Evolutionary conservation across 2,888 invertebrate genomes (phyloP).

Genomic region (Napeogenes sylphis): DNA sequence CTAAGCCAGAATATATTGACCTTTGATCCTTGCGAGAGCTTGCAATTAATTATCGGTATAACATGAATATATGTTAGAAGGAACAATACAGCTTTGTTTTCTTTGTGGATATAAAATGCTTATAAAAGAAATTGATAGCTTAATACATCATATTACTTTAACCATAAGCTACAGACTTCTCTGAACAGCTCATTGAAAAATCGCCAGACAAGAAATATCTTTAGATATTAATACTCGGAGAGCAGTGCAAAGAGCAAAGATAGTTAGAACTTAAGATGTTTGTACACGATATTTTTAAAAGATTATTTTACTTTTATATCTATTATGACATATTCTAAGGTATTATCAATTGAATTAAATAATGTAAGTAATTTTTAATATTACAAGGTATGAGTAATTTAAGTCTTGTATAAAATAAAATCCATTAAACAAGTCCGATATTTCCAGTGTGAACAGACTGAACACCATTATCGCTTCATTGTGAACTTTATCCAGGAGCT

Average conservation of each 20-base stretch:
- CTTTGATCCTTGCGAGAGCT: constrained; percentile 22
- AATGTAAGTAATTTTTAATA: not conserved
- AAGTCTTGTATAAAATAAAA: not conserved
- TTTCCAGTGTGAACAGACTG: constrained; percentile 17
- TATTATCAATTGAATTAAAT: not conserved
- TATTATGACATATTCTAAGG: not conserved
- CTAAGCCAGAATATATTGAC: constrained; percentile 19
- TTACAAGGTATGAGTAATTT: not conserved
- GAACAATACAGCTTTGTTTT: constrained; percentile 12
- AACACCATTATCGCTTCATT: constrained; percentile 26
- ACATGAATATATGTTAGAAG: not conserved
- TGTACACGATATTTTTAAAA: constrained; percentile 25
- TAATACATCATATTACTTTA: constrained; percentile 7
- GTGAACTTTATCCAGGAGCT: constrained; percentile 27
- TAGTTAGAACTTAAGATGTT: constrained; percentile 40
- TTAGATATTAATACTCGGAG: constrained; percentile 62
- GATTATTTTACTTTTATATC: constrained; percentile 5
- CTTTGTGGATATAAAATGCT: constrained; percentile 1
- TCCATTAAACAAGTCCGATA: constrained; percentile 11
- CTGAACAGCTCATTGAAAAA: constrained; percentile 40
- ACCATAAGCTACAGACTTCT: constrained; percentile 10
- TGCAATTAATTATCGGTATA: constrained; percentile 21
- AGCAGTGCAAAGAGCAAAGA: constrained; percentile 50
- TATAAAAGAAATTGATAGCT: constrained; percentile 3
- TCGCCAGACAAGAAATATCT: constrained; percentile 52